Base-by-base conservation (phyloP, 1,140 invertebrate genomes). In the Hesperophylax magnus region DNA sequence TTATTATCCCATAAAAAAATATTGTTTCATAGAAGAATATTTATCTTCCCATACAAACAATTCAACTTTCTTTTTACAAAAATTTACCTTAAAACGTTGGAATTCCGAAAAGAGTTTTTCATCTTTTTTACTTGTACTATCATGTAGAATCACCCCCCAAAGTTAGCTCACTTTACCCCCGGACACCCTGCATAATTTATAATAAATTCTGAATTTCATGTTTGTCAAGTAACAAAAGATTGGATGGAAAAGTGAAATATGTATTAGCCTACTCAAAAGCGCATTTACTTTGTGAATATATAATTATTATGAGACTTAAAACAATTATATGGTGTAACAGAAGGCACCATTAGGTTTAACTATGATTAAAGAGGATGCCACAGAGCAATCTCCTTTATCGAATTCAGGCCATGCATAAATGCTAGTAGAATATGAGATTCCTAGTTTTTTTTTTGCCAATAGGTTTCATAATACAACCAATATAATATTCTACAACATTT, bases 321-420 rank as follows among this genome's bases (percentile, higher is more conserved):
- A 47, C 24, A 61, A 58, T 47, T 14, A 20, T 17, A 27, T 8
- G 17, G 56, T 24, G 53, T 56, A 54, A 53, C 53, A 22, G 39
- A 47, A 72, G 14, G 15, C 39, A 58, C 56, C 54, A 60, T 71
- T 20, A 54, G 0, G n/a, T 58, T n/a, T 34, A 22, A 76, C 39
- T 53, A 72, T 47, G 53, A 74, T n/a, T 75, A 27, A 15, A 76
- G 78, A 79, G 80, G 72, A 80, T 82, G 80, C 75, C 20, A 24
- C 6, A 24, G 18, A 39, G 74, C 56, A 75, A 80, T 72, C 58
- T 27, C 80, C 56, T 9, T 53, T 77, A 53, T 34, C 31, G 61
- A 27, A 58, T 81, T 60, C 83, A 84, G 83, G 83, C 83, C 83
- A 84, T 84, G 83, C 83, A 84, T 80, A 84, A 78, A 79, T 60